Conservation (phyloP, 2,113 vertebrate species). For the Pygoscelis antarcticus region DNA sequence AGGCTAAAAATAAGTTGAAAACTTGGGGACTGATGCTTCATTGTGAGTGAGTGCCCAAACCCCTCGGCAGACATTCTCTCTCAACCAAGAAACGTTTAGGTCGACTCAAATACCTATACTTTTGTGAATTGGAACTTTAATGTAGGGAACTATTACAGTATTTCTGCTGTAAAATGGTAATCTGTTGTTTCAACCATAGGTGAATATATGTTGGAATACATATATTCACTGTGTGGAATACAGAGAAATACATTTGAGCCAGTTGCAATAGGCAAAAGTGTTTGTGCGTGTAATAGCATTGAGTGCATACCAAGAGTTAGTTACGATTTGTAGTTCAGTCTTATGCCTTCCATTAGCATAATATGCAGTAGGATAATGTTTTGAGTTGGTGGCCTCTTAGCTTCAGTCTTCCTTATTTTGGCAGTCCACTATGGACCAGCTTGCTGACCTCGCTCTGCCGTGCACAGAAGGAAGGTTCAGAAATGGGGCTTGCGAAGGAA, state of each 20-base stretch:
- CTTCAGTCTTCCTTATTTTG: neutral
- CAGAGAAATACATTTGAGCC: neutral
- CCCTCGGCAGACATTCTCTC: neutral
- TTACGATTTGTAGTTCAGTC: neutral
- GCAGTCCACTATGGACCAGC: neutral
- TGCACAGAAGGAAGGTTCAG: neutral
- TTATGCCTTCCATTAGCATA: neutral
- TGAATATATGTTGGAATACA: neutral
- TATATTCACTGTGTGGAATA: neutral
- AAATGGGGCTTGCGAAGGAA: neutral
- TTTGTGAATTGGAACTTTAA: neutral
- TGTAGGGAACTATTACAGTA: neutral
- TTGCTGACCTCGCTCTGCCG: neutral
- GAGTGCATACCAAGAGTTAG: neutral
- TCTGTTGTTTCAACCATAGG: neutral
- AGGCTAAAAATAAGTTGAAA: slow-evolving; percentile 27
- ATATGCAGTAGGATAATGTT: neutral
- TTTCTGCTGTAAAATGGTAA: neutral
- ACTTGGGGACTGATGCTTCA: neutral
- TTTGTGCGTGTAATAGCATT: neutral
- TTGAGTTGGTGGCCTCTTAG: neutral
- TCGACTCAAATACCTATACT: neutral
- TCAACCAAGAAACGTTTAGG: neutral
- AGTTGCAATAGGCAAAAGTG: neutral
- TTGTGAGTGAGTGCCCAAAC: neutral